Evolutionary conservation across 2,888 invertebrate species (phyloP), one percentile per base, ranked within the genome.

Genomic region (Spilarctia lutea): DNA sequence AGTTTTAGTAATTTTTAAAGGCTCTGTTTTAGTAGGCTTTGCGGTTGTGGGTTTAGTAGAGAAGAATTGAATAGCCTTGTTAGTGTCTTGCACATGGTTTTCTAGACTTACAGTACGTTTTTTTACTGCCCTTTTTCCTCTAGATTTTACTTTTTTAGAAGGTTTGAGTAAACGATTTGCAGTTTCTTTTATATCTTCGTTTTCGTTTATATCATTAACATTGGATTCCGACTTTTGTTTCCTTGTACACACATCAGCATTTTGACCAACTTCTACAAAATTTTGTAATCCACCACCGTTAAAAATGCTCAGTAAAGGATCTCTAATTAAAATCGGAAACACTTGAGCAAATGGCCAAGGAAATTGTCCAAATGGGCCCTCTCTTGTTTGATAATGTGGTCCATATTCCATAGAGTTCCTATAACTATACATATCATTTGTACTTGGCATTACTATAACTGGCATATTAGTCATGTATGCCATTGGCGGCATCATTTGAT

Each of bases 241-340:
- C 80, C 92, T 91, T 73, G 85, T 92, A 81, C 96, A 96, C 30
- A 96, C 92, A 82, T 96, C 96, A 63, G 96, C 96, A 69, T 85
- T 92, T 83, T 96, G 96, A 2, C 97, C 97, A 80, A 96, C 96
- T 88, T 97, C 96, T 67, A 97, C 85, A 83, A 97, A 94, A 78
- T 95, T 96, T 48, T 94, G 95, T 87, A 96, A 94, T 6, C 96
- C 96, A 68, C 96, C 96, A 52, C 96, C 94, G 79, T 92, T 92
- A 74, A 93, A 88, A 71, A 96, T 91, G 75, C 94, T 95, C 13
- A 96, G 85, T 20, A 97, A 87, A 0, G 97, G 97, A 84, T 97
- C 96, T 88, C 95, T 96, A 48, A 97, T 94, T 16, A 96, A 87
- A 52, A 97, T 93, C 0, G 97, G 97, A 83, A 97, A 97, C 56